Evolutionary conservation across 2,797 vertebrate genomes (phyloP).

Genomic region (Macroramphosus scolopax): DNA sequence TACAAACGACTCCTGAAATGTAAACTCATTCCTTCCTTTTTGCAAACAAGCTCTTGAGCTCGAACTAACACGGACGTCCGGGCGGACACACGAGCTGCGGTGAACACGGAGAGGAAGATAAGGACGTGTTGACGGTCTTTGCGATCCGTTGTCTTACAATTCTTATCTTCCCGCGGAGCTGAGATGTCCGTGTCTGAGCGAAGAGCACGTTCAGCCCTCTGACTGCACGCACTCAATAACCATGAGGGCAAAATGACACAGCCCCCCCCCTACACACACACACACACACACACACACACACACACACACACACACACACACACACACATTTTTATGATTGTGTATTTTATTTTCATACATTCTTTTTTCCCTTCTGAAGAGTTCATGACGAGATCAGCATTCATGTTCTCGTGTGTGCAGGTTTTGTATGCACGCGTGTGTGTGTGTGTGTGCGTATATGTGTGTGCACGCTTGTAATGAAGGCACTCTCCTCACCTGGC

Average conservation of each 20-base stretch:
- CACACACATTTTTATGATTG: too few species aligned
- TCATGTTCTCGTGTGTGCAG: not conserved
- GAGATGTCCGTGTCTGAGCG: slow-evolving; percentile 30
- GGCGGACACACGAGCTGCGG: too few species aligned
- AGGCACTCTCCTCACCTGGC: slow-evolving; percentile 40
- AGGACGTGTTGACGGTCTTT: too few species aligned
- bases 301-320: too few species aligned
- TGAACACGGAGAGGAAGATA: too few species aligned
- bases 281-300: too few species aligned
- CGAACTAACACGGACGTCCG: too few species aligned
- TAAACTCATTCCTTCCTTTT: slow-evolving; percentile 6
- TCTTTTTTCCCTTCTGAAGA: slow-evolving; percentile 7
- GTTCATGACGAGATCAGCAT: slow-evolving; percentile 6
- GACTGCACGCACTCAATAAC: slow-evolving; percentile 29
- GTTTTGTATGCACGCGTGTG: not conserved
- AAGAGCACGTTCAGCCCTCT: slow-evolving; percentile 32
- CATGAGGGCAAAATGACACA: not conserved
- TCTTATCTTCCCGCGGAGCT: too few species aligned
- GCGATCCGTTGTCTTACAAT: too few species aligned
- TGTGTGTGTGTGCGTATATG: not conserved
- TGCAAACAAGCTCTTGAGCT: too few species aligned
- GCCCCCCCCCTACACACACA: too few species aligned
- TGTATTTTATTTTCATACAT: too few species aligned
- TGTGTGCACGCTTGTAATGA: slow-evolving; percentile 1
- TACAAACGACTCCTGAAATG: not conserved